phyloP scores from a whole-genome alignment of 2,797 vertebrate species.

The Orientallactaga sibirica region DNA sequence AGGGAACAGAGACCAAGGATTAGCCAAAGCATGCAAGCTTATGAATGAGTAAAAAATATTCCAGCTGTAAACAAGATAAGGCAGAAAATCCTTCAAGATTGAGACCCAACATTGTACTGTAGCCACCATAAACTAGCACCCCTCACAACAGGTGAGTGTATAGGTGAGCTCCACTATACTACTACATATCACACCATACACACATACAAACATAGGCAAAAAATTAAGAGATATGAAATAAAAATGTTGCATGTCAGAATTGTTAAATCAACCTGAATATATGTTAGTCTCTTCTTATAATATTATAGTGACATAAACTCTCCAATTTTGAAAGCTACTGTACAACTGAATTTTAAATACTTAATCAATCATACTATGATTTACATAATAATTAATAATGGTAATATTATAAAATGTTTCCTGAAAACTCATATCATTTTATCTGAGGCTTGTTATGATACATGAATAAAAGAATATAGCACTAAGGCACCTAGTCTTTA shows the following conservation, averaged over 20 bases:
- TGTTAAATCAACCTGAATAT: neutral
- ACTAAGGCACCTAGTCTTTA: neutral
- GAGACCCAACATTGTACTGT: too few relatives aligned
- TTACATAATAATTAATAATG: neutral
- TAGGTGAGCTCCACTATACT: too few relatives aligned
- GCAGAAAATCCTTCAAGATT: too few relatives aligned
- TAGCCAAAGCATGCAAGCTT: neutral
- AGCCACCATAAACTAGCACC: too few relatives aligned
- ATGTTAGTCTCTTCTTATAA: neutral
- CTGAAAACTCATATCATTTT: neutral
- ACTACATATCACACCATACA: too few relatives aligned
- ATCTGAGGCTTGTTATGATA: neutral
- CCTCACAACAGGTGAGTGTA: too few relatives aligned
- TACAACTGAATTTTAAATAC: too few relatives aligned
- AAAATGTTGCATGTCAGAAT: neutral
- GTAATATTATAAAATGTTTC: neutral
- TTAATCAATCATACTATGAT: neutral
- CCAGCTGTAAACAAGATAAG: too few relatives aligned
- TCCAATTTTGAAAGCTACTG: neutral
- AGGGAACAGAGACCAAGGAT: too few relatives aligned
- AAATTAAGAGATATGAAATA: too few relatives aligned
- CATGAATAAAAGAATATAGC: neutral
- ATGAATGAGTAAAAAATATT: neutral
- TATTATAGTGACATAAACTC: neutral
- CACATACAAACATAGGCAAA: too few relatives aligned